Evolutionary conservation across 2,888 invertebrate genomes (phyloP).

Genomic region (Polymixis flavicincta): DNA sequence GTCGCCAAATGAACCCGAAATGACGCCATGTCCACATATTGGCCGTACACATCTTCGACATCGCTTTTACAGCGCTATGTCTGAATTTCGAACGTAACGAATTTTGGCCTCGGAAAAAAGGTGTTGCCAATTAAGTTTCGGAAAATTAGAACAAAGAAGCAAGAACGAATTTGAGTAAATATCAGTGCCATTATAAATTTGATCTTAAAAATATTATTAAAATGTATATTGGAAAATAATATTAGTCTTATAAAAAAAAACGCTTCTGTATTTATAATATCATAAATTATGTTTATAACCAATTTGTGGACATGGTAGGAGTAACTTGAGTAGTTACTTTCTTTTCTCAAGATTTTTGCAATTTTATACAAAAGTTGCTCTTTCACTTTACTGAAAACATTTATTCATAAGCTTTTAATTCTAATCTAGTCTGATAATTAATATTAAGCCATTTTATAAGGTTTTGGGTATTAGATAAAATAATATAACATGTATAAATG

Average conservation of each 20-base stretch:
- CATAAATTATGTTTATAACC: constrained; percentile 21
- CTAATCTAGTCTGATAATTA: constrained; percentile 67
- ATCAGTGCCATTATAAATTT: constrained; percentile 46
- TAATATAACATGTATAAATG: constrained; percentile 46
- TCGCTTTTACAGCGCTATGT: constrained; percentile 41
- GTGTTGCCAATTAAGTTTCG: constrained; percentile 4
- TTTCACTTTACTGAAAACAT: constrained; percentile 47
- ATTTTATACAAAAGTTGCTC: constrained; percentile 65
- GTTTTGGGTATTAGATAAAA: constrained; percentile 71
- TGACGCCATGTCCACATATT: constrained; percentile 53
- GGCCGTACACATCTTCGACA: constrained; percentile 47
- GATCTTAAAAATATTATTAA: constrained; percentile 12
- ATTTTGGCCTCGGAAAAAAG: background rate
- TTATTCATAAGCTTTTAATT: constrained; percentile 62
- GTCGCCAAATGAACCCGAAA: constrained; percentile 91
- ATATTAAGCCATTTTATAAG: constrained; percentile 67
- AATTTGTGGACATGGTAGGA: constrained; percentile 49
- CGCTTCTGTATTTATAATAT: constrained; percentile 24
- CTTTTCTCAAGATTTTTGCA: constrained; percentile 61
- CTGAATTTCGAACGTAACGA: constrained; percentile 34
- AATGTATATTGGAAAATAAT: constrained; percentile 3
- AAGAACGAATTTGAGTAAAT: constrained; percentile 37
- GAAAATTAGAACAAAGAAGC: constrained; percentile 21
- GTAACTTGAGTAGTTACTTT: constrained; percentile 22
- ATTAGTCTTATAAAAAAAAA: constrained; percentile 1